Evolutionary conservation across 2,888 invertebrate species (phyloP), one percentile per base, ranked within the genome.

Genomic region (Sesia apiformis): DNA sequence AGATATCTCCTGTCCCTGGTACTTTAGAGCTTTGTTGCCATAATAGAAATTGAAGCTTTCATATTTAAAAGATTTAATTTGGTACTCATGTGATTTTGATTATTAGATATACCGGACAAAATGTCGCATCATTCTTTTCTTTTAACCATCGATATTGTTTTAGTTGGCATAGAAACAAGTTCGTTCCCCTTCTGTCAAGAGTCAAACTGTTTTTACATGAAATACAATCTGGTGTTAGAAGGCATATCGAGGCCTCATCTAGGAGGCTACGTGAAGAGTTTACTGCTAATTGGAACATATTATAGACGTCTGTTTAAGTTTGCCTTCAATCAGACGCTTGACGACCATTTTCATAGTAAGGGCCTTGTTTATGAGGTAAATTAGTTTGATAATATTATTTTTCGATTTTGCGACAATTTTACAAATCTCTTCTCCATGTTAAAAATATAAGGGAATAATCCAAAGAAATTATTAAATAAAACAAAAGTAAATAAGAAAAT

Each of bases 121-220:
- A 23, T 23, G 23, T 23, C 23, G 23, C 23, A 23, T 23, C 23
- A 23, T 23, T 23, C 23, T 23, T 23, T 23, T 23, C 23, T 23
- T 23, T 23, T 23, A 23, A 23, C 23, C 23, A 23, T 23, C 23
- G 23, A 23, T 23, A 23, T 55, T 55, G 55, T 85, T 78, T 3
- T 74, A 91, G 92, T 91, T 78, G 92, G 92, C 4, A 76, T 92
- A 58, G 91, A 91, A 70, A 92, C 92, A 53, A 87, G 72, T 52
- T 90, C 91, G 0, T 92, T 92, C 64, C 73, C 78, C 0, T 86
- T 80, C 60, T 81, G 77, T 53, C 69, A 80, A n/a, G 77, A 82
- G 41, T 66, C 76, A 3, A 70, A 83, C 49, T 70, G 78, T 49
- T 91, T 92, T 63, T 68, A 70, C 49, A 79, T 92, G 76, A 76